Base-by-base conservation (phyloP, 2,797 vertebrate species). In the Eidolon dupreanum region DNA sequence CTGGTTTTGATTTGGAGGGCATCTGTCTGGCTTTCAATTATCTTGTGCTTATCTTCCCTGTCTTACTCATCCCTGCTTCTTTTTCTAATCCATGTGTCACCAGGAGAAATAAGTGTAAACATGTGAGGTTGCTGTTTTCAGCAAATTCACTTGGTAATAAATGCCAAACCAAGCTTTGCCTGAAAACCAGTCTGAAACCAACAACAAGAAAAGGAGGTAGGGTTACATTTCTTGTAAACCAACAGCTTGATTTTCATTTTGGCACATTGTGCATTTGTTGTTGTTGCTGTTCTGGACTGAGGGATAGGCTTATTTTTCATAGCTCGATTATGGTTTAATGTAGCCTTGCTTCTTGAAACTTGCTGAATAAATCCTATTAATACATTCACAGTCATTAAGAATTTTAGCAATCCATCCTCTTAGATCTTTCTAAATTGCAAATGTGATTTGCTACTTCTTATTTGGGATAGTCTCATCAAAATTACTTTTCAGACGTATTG, bases 171-270 rank as follows among this genome's bases (percentile, higher is more conserved):
- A 75, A 49, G 41, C 57, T 89, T 55, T 36, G 53, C 93, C 65
- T 91, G 33, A 84, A 96, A 93, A 79, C 81, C 74, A 77, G 49
- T 38, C 65, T 79, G 88, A 88, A 70, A 86, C 59, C 8, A 46
- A 51, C 8, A 75, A 53, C n/a, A 68, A 84, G 31, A 88, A 71
- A 66, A 81, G n/a, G 63, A 92, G 70, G 71, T 13, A 81, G 68
- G 10, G 46, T 84, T 95, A 59, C 71, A 61, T 63, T 93, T 92
- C 85, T 96, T 51, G 33, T 83, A 96, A 91, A 74, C 59, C 46
- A 65, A 84, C 38, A 78, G 51, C 17, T 87, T 51, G 61, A 53
- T 83, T 90, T 96, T 87, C 57, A 17, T 73, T 86, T 73, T 86
- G 86, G 86, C 43, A 46, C 24, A 36, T 4, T 17, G 3, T 57